Evolutionary conservation across 2,888 invertebrate species (phyloP).

Genomic region (Latrodectus elegans): DNA sequence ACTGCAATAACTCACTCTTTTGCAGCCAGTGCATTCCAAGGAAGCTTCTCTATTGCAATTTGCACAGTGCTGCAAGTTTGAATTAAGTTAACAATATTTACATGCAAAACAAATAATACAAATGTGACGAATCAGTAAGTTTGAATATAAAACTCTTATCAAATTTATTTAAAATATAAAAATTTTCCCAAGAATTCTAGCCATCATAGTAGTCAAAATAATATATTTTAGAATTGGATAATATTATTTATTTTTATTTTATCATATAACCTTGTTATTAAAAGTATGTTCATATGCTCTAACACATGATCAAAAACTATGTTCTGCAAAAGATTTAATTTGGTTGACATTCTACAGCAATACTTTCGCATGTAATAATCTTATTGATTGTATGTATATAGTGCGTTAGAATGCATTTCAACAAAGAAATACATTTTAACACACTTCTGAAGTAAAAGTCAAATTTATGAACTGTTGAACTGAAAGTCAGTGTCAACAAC

Average conservation of each 20-base stretch:
- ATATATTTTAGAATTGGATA: neutral
- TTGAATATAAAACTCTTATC: neutral
- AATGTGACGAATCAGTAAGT: neutral
- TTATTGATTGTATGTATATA: too few species aligned
- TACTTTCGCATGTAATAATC: too few species aligned
- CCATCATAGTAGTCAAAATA: neutral
- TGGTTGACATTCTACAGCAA: too few species aligned
- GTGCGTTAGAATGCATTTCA: too few species aligned
- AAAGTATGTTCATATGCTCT: too few species aligned
- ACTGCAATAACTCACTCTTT: constrained; percentile 90
- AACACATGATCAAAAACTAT: too few species aligned
- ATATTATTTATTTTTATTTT: neutral
- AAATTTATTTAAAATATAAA: neutral
- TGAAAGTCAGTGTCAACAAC: too few species aligned
- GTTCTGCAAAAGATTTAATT: too few species aligned
- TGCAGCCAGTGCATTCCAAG: constrained; percentile 89
- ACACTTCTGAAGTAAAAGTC: too few species aligned
- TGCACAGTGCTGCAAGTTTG: constrained; percentile 81
- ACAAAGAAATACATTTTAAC: too few species aligned
- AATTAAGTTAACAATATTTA: neutral
- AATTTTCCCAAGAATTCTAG: neutral
- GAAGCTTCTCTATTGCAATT: constrained; percentile 91
- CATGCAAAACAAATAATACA: neutral
- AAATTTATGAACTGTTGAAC: too few species aligned
- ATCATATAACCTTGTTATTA: too few species aligned